phyloP scores from a whole-genome alignment of 2,888 invertebrate genomes.

The Blera fallax region DNA sequence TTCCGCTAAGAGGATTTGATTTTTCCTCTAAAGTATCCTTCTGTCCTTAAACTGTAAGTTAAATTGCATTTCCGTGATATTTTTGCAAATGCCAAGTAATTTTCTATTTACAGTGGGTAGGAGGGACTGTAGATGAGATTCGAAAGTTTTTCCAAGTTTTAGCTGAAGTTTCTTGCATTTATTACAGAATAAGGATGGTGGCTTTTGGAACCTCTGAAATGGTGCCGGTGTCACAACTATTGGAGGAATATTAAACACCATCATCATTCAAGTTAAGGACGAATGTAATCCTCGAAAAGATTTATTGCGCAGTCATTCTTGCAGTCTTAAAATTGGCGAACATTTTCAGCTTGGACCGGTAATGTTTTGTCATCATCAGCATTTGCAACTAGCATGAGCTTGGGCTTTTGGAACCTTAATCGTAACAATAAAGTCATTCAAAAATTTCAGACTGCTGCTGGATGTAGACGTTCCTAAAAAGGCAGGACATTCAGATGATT shows the following conservation, averaged over 20 bases:
- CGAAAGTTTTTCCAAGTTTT: neutral
- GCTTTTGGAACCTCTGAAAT: too few species aligned
- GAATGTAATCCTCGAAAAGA: too few species aligned
- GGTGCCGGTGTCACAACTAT: neutral
- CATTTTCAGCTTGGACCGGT: too few species aligned
- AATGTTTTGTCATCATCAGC: too few species aligned
- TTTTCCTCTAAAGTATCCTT: constrained; percentile 61
- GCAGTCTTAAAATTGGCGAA: too few species aligned
- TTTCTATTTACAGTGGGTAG: neutral
- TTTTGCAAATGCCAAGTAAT: neutral
- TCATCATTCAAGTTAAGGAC: neutral
- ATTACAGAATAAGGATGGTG: neutral
- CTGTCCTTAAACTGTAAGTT: constrained; percentile 39
- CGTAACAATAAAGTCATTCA: too few species aligned
- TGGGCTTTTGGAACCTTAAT: too few species aligned
- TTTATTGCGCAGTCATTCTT: too few species aligned
- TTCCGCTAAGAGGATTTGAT: constrained; percentile 38
- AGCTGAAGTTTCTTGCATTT: neutral
- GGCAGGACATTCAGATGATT: too few species aligned
- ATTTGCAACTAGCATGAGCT: too few species aligned
- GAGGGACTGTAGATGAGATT: neutral
- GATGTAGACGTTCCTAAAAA: too few species aligned
- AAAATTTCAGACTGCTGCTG: too few species aligned
- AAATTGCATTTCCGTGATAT: constrained; percentile 40
- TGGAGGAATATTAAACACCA: neutral